Percentiles rank a stretch among this genome's conserved stretches.
phyloP scores from a whole-genome alignment of 1,140 invertebrate genomes.

The Drosophila lacertosa region DNA sequence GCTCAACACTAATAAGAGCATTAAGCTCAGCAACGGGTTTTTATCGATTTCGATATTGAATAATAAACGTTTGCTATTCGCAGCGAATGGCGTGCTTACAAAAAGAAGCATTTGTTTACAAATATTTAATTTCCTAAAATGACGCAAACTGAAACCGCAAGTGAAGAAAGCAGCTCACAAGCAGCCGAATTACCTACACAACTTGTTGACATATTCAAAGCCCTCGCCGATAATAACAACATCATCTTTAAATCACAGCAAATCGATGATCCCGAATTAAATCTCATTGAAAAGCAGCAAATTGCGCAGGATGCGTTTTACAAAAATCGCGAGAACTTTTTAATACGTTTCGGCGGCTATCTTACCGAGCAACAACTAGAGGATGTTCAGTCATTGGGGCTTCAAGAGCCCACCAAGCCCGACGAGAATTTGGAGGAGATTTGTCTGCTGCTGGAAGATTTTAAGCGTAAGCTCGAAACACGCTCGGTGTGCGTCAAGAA shows the following conservation, averaged over 20 bases:
- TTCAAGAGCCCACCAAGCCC: conserved; percentile 30
- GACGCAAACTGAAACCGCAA: conserved; percentile 49
- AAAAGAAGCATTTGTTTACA: conserved; percentile 75
- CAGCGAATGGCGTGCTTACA: not conserved
- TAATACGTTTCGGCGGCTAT: conserved; percentile 90
- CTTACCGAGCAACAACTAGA: conserved; percentile 88
- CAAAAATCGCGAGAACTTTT: conserved; percentile 88
- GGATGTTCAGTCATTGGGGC: conserved; percentile 86
- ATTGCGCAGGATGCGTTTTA: conserved; percentile 88
- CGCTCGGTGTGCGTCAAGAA: conserved; percentile 89
- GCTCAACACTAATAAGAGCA: no score
- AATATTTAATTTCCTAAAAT: conserved; percentile 44
- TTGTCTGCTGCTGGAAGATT: conserved; percentile 86
- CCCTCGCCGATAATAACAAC: conserved; percentile 72
- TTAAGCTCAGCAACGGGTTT: no score
- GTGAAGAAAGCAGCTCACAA: conserved; percentile 5
- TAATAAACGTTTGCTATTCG: not conserved
- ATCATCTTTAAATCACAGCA: conserved; percentile 91
- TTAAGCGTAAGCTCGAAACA: conserved; percentile 85
- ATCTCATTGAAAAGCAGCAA: conserved; percentile 87
- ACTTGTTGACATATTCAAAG: conserved; percentile 64
- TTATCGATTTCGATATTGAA: no score
- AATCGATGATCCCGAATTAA: conserved; percentile 89
- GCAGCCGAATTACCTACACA: conserved; percentile 26
- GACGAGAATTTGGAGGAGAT: conserved; percentile 86